Percentiles rank a stretch among this genome's conserved stretches.
These are phyloP conservation scores for Melanostoma mellinum DNA, from an alignment of 2,888 invertebrate genomes.

Conservation along the genomic window DNA sequence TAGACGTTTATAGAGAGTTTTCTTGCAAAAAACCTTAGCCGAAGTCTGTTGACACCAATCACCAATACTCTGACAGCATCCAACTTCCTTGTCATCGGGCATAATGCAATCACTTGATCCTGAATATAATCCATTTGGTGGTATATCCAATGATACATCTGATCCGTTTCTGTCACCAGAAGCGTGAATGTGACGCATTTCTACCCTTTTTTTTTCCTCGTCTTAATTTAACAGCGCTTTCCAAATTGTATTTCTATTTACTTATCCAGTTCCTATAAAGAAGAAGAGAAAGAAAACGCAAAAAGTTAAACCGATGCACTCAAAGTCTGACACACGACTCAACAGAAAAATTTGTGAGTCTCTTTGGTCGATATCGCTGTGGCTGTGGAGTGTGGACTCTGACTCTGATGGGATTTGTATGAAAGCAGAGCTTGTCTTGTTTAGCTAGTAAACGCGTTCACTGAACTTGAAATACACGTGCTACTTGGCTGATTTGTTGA, in stretches of 20 bases:
- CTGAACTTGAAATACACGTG: constrained; percentile 68
- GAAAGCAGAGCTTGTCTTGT: not conserved
- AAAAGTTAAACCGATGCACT: constrained; percentile 54
- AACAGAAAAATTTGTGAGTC: constrained; percentile 26
- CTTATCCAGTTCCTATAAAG: constrained; percentile 42
- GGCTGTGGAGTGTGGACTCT: constrained; percentile 10
- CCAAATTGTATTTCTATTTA: constrained; percentile 36
- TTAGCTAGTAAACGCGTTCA: constrained; percentile 46
- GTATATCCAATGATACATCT: constrained; percentile 80
- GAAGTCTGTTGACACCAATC: constrained; percentile 80
- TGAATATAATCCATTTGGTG: constrained; percentile 79
- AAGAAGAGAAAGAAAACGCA: constrained; percentile 35
- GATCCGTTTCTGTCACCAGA: constrained; percentile 74
- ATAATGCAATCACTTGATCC: constrained; percentile 82
- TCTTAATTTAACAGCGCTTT: constrained; percentile 13
- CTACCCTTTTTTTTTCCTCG: constrained; percentile 10
- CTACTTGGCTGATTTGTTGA: constrained; percentile 58
- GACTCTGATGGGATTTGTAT: constrained; percentile 4
- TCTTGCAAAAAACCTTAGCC: constrained; percentile 85
- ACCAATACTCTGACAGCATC: constrained; percentile 76
- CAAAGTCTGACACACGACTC: constrained; percentile 45
- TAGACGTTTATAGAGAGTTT: constrained; percentile 88
- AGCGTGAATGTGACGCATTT: constrained; percentile 67
- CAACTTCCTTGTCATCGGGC: constrained; percentile 80
- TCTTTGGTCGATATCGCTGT: constrained; percentile 15